phyloP scores from a whole-genome alignment of 2,888 invertebrate genomes.

The Spodoptera littoralis region DNA sequence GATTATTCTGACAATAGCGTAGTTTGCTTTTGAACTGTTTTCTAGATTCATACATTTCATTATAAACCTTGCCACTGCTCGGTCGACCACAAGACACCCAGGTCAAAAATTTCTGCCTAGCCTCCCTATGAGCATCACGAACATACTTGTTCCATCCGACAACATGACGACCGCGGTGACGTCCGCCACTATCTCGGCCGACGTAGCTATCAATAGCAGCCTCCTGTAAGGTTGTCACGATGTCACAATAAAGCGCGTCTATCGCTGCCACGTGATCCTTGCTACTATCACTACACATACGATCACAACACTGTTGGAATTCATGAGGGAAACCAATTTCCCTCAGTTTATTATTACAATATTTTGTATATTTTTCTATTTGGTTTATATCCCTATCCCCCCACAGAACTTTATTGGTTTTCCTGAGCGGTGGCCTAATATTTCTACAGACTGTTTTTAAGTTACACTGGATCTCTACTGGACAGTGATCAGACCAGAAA shows the following conservation, averaged over 20 bases:
- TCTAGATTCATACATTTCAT: no score
- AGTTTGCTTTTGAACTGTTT: no score
- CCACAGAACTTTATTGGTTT: background rate
- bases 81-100: no score
- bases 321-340: constrained; percentile 3
- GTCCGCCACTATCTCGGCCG: no score
- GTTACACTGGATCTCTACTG: background rate
- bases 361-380: background rate
- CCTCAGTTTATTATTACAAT: constrained; percentile 1
- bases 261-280: constrained; percentile 2
- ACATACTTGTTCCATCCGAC: no score
- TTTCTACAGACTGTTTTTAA: background rate
- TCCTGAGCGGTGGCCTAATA: background rate
- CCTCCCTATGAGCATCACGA: no score
- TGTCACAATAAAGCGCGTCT: constrained; percentile 1
- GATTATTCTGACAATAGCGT: no score
- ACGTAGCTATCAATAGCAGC: no score
- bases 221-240: background rate
- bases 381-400: background rate
- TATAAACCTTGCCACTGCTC: no score
- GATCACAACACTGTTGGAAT: constrained; percentile 8
- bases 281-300: constrained; percentile 1
- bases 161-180: no score
- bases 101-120: no score
- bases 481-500: background rate